These are phyloP conservation scores for Pampusana beccarii DNA, from an alignment of 2,113 vertebrate species.

Conservation along the genomic window DNA sequence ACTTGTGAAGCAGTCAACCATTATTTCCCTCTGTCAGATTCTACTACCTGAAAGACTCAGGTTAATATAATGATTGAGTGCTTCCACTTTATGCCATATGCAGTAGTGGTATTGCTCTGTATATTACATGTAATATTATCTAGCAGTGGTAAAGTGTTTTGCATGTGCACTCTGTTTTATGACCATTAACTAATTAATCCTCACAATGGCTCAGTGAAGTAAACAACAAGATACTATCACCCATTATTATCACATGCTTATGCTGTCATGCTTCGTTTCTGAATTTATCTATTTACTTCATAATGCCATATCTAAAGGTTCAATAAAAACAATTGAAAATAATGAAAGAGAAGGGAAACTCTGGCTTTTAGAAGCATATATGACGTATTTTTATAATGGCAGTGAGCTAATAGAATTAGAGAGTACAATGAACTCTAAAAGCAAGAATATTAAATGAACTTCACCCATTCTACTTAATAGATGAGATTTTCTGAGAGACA, in stretches of 20 bases:
- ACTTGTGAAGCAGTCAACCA: constrained; percentile 59
- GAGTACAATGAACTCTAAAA: not conserved
- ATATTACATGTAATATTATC: constrained; percentile 50
- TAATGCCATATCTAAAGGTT: not conserved
- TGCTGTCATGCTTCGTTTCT: constrained; percentile 28
- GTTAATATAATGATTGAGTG: constrained; percentile 62
- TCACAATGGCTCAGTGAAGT: constrained; percentile 33
- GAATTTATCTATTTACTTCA: constrained; percentile 23
- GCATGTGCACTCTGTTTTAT: constrained; percentile 44
- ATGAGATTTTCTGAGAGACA: not conserved
- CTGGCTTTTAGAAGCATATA: not conserved
- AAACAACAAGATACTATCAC: constrained; percentile 30
- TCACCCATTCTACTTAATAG: not conserved
- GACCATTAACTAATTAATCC: constrained; percentile 64
- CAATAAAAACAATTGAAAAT: constrained; percentile 14
- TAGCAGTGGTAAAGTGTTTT: constrained; percentile 48
- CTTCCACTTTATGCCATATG: constrained; percentile 49
- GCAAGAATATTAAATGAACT: not conserved
- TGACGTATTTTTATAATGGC: not conserved
- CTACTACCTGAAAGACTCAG: constrained; percentile 57
- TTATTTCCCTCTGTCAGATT: constrained; percentile 61
- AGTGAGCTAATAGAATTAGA: constrained; percentile 10
- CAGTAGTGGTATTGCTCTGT: constrained; percentile 27
- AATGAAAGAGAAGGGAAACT: constrained; percentile 6
- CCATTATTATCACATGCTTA: constrained; percentile 23